These are phyloP conservation scores for Mactra quadrangularis DNA, from an alignment of 1,140 invertebrate species.

Conservation along the genomic window DNA sequence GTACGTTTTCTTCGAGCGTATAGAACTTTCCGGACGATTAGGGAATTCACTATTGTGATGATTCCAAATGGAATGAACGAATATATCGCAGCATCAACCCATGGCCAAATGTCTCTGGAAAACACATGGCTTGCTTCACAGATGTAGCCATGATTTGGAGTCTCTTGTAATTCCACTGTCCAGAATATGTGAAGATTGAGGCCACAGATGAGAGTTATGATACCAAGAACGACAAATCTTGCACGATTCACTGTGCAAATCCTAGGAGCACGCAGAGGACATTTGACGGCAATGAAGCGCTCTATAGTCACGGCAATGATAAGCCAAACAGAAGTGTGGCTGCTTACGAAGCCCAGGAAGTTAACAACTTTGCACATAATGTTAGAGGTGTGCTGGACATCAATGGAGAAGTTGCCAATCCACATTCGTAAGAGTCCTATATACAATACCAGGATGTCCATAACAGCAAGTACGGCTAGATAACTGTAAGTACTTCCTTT, in stretches of 20 bases:
- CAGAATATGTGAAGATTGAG: constrained; percentile 80
- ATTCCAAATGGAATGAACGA: constrained; percentile 77
- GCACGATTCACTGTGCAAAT: constrained; percentile 78
- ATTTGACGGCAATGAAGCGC: constrained; percentile 81
- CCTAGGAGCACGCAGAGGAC: constrained; percentile 76
- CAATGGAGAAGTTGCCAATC: constrained; percentile 74
- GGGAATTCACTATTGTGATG: constrained; percentile 73
- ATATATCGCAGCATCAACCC: constrained; percentile 80
- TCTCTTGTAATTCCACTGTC: constrained; percentile 63
- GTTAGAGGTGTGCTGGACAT: constrained; percentile 67
- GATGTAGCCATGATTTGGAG: constrained; percentile 18
- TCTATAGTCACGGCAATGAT: constrained; percentile 83
- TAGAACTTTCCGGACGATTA: constrained; percentile 71
- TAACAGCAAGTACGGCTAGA: constrained; percentile 76
- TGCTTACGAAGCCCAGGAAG: constrained; percentile 77
- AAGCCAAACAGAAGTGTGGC: constrained; percentile 81
- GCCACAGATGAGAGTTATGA: constrained; percentile 66
- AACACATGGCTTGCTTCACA: constrained; percentile 60
- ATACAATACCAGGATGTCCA: constrained; percentile 78
- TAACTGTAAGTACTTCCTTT: constrained; percentile 78
- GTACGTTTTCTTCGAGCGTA: constrained; percentile 43
- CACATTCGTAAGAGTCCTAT: constrained; percentile 79
- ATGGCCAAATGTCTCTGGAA: constrained; percentile 72
- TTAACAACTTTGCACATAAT: constrained; percentile 79
- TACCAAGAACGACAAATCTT: constrained; percentile 66